Conservation (phyloP, 64 coral and sea anemone species). For the Anthopleura sola region DNA sequence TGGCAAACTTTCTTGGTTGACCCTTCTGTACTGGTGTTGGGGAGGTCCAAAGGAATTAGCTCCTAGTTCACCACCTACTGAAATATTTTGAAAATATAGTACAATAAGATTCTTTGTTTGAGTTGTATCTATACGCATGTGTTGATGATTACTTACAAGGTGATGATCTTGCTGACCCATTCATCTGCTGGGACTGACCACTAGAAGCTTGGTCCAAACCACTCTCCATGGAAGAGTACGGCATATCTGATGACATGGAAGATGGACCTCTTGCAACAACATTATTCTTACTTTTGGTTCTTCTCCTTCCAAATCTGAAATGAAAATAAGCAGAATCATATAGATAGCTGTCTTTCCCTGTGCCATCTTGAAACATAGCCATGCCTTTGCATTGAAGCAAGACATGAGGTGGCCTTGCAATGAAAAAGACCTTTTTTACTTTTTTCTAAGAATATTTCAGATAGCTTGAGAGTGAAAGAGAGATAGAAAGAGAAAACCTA, state of each 20-base stretch:
- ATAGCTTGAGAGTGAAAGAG: too few species aligned
- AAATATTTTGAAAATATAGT: background rate
- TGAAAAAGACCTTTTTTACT: too few species aligned
- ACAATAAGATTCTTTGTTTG: too few species aligned
- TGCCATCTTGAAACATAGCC: too few species aligned
- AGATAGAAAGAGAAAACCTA: slow-evolving; percentile 10
- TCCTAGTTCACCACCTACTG: slow-evolving; percentile 8
- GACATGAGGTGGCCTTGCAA: too few species aligned
- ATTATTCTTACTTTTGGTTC: background rate
- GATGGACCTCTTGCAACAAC: slow-evolving; percentile 20
- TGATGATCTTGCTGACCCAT: slow-evolving; percentile 25
- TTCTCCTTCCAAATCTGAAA: slow-evolving; percentile 4
- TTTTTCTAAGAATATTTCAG: too few species aligned
- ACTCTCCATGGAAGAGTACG: slow-evolving; percentile 13
- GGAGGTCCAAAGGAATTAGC: background rate
- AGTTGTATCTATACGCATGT: too few species aligned
- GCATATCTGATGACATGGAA: slow-evolving; percentile 1
- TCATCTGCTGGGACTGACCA: slow-evolving; percentile 8
- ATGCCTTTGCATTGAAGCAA: too few species aligned
- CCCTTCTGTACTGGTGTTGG: slow-evolving; percentile 24
- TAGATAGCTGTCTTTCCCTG: too few species aligned
- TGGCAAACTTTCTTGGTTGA: slow-evolving; percentile 32
- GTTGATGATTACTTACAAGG: slow-evolving; percentile 30
- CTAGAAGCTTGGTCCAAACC: slow-evolving; percentile 3
- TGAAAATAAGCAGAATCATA: background rate